Evolutionary conservation across 2,888 invertebrate species (phyloP).

Genomic region (Campoplex capitator): DNA sequence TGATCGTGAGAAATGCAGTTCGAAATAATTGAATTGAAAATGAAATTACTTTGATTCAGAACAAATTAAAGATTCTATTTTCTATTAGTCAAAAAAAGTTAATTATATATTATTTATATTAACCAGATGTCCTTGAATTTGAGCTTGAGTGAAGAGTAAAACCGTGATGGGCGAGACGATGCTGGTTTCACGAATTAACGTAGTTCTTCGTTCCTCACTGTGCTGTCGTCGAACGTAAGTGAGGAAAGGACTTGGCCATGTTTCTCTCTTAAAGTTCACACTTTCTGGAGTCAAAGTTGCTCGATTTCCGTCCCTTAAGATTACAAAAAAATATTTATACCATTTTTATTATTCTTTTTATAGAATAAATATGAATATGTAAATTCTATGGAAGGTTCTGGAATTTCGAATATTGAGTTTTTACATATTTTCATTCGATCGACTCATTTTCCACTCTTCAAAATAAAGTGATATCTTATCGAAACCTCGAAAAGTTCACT

Average conservation of each 20-base stretch:
- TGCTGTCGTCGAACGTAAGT: constrained; percentile 87
- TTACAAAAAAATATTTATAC: constrained; percentile 19
- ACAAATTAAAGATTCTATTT: neutral
- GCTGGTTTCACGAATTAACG: constrained; percentile 87
- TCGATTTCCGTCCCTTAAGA: constrained; percentile 86
- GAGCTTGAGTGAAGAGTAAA: constrained; percentile 85
- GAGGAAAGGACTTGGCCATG: constrained; percentile 85
- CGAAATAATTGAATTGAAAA: neutral
- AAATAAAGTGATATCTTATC: neutral
- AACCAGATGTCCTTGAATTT: constrained; percentile 63
- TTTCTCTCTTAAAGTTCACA: constrained; percentile 86
- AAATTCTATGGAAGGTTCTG: neutral
- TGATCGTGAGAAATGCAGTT: neutral
- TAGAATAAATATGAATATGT: neutral
- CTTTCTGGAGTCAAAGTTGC: constrained; percentile 88
- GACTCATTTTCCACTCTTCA: neutral
- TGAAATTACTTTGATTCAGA: neutral
- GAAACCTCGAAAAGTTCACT: too few species aligned
- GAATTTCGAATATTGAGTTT: neutral
- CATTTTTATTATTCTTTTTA: neutral
- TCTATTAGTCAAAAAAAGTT: neutral
- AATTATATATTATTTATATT: neutral
- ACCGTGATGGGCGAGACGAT: constrained; percentile 87
- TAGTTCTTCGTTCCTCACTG: constrained; percentile 86
- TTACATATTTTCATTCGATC: neutral